Percentiles rank a stretch among this genome's conserved stretches.
Conservation (phyloP, 2,797 vertebrate species). For the Sylvia borin region DNA sequence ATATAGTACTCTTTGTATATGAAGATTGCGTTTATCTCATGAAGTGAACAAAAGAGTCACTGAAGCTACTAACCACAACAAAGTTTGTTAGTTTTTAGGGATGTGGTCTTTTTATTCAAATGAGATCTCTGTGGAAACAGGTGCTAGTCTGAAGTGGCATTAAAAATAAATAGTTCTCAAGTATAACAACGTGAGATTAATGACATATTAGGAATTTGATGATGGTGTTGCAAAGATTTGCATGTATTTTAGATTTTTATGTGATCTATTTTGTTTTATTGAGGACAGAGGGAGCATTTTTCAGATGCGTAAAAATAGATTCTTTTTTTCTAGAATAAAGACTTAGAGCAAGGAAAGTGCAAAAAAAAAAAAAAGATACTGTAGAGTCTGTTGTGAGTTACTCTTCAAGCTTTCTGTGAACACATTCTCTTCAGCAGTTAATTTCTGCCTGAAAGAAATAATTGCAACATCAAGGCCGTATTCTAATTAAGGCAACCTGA, state of each 20-base stretch:
- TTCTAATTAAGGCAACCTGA: background rate
- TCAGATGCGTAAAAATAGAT: background rate
- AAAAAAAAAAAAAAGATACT: background rate
- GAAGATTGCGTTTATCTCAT: background rate
- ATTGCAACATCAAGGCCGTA: background rate
- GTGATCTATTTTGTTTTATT: background rate
- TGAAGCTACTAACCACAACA: background rate
- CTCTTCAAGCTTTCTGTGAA: background rate
- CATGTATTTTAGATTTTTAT: background rate
- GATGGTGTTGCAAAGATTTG: background rate
- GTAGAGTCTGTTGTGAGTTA: background rate
- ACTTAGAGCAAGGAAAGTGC: background rate
- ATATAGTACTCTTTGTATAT: background rate
- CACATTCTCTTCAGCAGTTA: background rate
- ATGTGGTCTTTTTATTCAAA: background rate
- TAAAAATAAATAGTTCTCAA: background rate
- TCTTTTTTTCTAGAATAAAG: background rate
- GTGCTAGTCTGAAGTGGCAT: background rate
- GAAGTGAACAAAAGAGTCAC: background rate
- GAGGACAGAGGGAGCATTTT: background rate
- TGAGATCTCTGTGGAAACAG: background rate
- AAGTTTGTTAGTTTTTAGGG: background rate
- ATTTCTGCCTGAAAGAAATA: background rate
- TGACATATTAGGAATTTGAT: background rate
- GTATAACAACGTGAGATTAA: background rate